Evolutionary conservation across 2,888 invertebrate species (phyloP).

Genomic region (Apamea sordens): DNA sequence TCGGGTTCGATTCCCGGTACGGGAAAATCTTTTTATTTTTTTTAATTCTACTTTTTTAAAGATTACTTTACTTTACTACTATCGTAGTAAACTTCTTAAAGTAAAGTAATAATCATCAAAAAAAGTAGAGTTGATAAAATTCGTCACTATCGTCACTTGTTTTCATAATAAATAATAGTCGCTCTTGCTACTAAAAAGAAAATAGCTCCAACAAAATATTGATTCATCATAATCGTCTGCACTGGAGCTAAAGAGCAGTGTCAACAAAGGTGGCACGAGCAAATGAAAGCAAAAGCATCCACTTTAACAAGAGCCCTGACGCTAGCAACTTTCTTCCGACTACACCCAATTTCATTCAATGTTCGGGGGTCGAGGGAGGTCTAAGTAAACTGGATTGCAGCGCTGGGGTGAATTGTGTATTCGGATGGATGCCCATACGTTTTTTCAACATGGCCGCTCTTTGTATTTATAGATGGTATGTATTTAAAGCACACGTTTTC

Average conservation of each 20-base stretch:
- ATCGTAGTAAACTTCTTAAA: too few species aligned
- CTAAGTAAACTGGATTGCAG: slow-evolving; percentile 62
- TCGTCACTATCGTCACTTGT: neutral
- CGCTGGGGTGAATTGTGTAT: slow-evolving; percentile 71
- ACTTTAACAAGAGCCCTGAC: slow-evolving; percentile 60
- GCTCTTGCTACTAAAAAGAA: neutral
- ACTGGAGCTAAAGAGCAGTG: slow-evolving; percentile 68
- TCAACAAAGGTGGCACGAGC: slow-evolving; percentile 70
- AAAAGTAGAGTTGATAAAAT: too few species aligned
- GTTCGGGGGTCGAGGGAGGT: slow-evolving; percentile 46
- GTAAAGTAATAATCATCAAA: too few species aligned
- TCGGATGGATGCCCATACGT: slow-evolving; percentile 73
- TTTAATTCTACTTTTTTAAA: neutral
- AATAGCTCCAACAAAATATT: slow-evolving; percentile 18
- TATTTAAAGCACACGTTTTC: slow-evolving; percentile 43
- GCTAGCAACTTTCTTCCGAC: slow-evolving; percentile 36
- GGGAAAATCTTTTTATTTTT: slow-evolving; percentile 82
- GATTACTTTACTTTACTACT: neutral
- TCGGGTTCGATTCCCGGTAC: slow-evolving; percentile 94
- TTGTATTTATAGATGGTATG: slow-evolving; percentile 65
- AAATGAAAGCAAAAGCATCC: slow-evolving; percentile 69
- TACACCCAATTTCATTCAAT: slow-evolving; percentile 28
- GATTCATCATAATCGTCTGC: slow-evolving; percentile 44
- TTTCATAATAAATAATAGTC: too few species aligned
- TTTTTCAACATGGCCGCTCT: slow-evolving; percentile 77